Evolutionary conservation across 2,113 vertebrate genomes (phyloP).

Genomic region (Vombatus ursinus): DNA sequence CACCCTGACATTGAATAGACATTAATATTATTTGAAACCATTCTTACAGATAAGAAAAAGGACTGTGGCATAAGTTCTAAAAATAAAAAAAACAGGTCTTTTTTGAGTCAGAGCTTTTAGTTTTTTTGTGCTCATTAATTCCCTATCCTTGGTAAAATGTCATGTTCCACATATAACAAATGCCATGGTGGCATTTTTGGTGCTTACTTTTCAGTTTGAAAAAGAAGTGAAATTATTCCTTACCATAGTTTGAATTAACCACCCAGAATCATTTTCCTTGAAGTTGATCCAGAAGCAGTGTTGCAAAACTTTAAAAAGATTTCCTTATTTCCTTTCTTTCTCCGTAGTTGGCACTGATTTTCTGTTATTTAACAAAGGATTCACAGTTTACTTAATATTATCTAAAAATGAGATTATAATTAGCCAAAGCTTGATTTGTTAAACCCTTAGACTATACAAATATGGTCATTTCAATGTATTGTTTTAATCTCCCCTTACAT

Average conservation of each 20-base stretch:
- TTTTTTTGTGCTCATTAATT: background rate
- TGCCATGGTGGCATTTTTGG: background rate
- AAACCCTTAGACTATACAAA: background rate
- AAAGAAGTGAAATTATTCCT: background rate
- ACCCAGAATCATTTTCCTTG: background rate
- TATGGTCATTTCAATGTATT: background rate
- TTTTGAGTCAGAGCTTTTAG: background rate
- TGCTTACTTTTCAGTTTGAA: background rate
- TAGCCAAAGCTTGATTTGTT: background rate
- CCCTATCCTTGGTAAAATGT: background rate
- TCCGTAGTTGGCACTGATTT: background rate
- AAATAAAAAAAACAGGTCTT: background rate
- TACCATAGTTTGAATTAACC: background rate
- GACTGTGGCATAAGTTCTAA: background rate
- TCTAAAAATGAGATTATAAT: background rate
- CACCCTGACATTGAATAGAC: background rate
- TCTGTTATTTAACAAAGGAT: background rate
- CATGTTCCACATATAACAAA: background rate
- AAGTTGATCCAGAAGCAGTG: background rate
- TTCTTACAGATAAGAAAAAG: background rate
- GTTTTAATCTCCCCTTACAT: background rate
- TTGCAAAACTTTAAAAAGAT: background rate
- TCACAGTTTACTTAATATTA: background rate
- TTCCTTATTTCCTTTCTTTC: background rate
- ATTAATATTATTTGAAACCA: background rate